These are phyloP conservation scores for Dromaius novaehollandiae DNA, from an alignment of 2,113 vertebrate species.

Conservation along the genomic window DNA sequence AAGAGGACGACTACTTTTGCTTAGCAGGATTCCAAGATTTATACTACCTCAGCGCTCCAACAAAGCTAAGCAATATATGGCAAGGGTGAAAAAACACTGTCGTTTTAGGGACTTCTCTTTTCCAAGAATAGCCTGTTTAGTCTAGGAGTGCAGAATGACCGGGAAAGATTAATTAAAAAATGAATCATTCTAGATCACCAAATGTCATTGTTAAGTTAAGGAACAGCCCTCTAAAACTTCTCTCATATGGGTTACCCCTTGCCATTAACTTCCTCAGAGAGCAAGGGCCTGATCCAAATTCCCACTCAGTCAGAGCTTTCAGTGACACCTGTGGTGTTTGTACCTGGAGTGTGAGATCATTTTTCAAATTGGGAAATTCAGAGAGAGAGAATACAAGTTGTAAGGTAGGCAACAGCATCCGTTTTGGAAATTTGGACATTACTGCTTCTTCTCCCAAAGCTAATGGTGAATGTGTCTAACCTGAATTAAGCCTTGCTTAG, in stretches of 20 bases:
- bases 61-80: neutral
- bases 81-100: neutral
- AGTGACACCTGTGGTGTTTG: neutral
- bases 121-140: neutral
- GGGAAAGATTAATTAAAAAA: neutral
- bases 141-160: accelerated
- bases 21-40: neutral
- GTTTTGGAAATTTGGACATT: neutral
- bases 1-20: neutral
- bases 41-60: accelerated
- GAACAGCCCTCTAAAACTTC: neutral
- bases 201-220: accelerated
- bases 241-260: neutral
- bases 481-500: neutral
- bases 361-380: neutral
- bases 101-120: neutral
- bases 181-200: neutral
- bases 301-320: neutral
- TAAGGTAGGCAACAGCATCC: neutral
- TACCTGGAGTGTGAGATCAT: neutral
- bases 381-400: neutral
- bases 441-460: neutral
- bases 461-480: neutral
- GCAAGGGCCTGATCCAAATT: neutral
- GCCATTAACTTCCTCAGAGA: neutral